Percentiles rank a stretch among this genome's conserved stretches.
phyloP scores from a whole-genome alignment of 2,888 invertebrate species.

The Cynaeus angustus region DNA sequence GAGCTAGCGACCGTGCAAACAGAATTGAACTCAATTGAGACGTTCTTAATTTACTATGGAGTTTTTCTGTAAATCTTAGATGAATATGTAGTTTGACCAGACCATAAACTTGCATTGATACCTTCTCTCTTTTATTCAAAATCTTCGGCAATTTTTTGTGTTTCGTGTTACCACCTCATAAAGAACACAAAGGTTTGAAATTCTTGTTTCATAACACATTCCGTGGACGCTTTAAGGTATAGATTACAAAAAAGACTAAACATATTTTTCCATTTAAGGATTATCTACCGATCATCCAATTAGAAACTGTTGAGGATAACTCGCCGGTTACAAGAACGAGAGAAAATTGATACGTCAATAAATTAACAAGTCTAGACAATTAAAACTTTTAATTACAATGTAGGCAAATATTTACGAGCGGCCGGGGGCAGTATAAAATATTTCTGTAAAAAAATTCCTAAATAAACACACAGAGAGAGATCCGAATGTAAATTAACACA shows the following conservation, averaged over 20 bases:
- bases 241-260: slow-evolving; percentile 16
- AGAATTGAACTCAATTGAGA: slow-evolving; percentile 33
- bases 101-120: slow-evolving; percentile 16
- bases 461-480: slow-evolving; percentile 31
- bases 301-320: slow-evolving; percentile 21
- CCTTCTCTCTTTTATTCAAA: slow-evolving; percentile 9
- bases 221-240: slow-evolving; percentile 7
- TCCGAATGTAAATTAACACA: slow-evolving; percentile 55
- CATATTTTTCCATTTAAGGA: slow-evolving; percentile 22
- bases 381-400: slow-evolving; percentile 48
- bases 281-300: slow-evolving; percentile 21
- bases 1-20: slow-evolving; percentile 18
- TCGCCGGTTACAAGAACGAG: slow-evolving; percentile 15
- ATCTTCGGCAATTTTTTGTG: slow-evolving; percentile 2
- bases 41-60: slow-evolving; percentile 33
- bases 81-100: slow-evolving; percentile 5
- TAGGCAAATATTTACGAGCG: slow-evolving; percentile 47
- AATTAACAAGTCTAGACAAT: slow-evolving; percentile 40
- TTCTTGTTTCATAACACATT: slow-evolving; percentile 21
- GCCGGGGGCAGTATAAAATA: slow-evolving; percentile 44
- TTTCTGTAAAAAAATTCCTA: slow-evolving; percentile 38
- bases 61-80: slow-evolving; percentile 24
- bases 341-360: slow-evolving; percentile 45
- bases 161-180: not conserved
- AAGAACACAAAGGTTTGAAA: slow-evolving; percentile 10